Conservation (phyloP, 2,113 vertebrate genomes). For the Prolemur simus region DNA sequence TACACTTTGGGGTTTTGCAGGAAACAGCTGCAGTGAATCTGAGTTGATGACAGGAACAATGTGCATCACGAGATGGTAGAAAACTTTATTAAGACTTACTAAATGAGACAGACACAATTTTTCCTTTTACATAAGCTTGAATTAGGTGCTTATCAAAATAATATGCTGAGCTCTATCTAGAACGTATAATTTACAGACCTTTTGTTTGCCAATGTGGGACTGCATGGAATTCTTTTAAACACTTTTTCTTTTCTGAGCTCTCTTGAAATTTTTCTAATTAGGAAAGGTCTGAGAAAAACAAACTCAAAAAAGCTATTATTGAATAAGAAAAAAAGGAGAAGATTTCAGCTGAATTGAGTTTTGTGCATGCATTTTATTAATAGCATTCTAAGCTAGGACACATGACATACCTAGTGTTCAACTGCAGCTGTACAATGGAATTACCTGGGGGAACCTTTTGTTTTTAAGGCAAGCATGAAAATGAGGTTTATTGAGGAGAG, state of each 20-base stretch:
- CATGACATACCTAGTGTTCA: not conserved
- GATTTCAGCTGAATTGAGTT: not conserved
- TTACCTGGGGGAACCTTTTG: not conserved
- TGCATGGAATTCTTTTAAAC: not conserved
- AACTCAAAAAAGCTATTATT: not conserved
- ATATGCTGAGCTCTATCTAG: not conserved
- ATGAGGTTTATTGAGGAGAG: too few relatives aligned
- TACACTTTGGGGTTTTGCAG: constrained; percentile 39
- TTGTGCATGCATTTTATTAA: not conserved
- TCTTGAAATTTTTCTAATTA: not conserved
- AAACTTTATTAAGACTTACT: constrained; percentile 1
- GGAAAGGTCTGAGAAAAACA: not conserved
- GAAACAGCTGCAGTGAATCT: constrained; percentile 70
- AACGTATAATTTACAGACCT: not conserved
- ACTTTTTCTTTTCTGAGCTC: not conserved
- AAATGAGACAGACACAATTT: not conserved
- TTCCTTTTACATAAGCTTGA: constrained; percentile 5
- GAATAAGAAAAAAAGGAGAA: too few relatives aligned
- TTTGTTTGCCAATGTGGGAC: not conserved
- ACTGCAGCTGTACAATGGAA: not conserved
- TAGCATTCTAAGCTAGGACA: not conserved
- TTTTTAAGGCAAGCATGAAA: too few relatives aligned
- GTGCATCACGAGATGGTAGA: not conserved
- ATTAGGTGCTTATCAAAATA: not conserved
- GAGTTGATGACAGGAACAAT: constrained; percentile 39